phyloP scores from a whole-genome alignment of 2,888 invertebrate genomes.

The Pyrocoelia pectoralis region DNA sequence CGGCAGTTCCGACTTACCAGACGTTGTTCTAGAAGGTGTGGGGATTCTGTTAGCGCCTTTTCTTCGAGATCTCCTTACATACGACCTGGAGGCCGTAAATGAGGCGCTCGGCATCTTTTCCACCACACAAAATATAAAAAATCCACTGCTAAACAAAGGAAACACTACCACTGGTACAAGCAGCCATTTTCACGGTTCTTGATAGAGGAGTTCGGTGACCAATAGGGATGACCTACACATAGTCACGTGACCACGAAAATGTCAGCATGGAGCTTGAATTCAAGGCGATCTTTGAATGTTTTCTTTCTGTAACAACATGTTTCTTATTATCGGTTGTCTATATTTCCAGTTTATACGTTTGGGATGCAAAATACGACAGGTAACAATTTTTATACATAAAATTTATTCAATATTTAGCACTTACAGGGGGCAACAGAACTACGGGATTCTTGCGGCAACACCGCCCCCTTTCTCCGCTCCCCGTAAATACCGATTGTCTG shows the following conservation, averaged over 20 bases:
- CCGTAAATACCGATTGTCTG: constrained; percentile 28
- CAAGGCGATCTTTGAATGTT: constrained; percentile 60
- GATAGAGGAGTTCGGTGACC: constrained; percentile 49
- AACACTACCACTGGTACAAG: constrained; percentile 79
- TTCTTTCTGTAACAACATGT: constrained; percentile 75
- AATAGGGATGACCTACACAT: constrained; percentile 44
- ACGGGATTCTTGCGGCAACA: constrained; percentile 38
- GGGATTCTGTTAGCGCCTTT: constrained; percentile 90
- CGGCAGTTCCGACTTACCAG: constrained; percentile 81
- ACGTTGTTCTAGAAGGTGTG: constrained; percentile 80
- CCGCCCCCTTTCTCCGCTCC: constrained; percentile 31
- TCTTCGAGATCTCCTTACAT: constrained; percentile 89
- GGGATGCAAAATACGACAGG: constrained; percentile 81
- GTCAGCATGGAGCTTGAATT: constrained; percentile 48
- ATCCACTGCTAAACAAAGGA: constrained; percentile 80
- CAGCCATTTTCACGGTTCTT: constrained; percentile 84
- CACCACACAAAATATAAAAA: constrained; percentile 56
- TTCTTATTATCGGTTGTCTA: constrained; percentile 79
- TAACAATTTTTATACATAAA: constrained; percentile 52
- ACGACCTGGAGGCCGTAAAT: constrained; percentile 91
- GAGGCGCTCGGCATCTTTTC: constrained; percentile 94
- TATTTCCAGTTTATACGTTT: constrained; percentile 88
- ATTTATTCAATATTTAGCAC: constrained; percentile 30
- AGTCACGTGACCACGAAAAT: constrained; percentile 56
- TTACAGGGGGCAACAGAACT: constrained; percentile 39